Conservation (phyloP, 1,140 invertebrate species). For the Cydia strobilella region DNA sequence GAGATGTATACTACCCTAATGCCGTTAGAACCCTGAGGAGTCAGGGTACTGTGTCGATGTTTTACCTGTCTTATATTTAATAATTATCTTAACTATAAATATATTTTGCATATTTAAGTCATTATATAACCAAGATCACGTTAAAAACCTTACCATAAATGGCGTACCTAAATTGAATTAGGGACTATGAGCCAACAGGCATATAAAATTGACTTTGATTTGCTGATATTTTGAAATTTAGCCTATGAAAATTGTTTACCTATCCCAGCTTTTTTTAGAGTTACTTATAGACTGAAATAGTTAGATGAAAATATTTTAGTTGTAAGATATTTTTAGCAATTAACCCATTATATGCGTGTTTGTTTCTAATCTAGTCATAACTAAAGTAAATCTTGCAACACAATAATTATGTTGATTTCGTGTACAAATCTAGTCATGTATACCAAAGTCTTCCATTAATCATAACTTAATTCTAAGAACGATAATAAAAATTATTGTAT, state of each 20-base stretch:
- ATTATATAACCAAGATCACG: too few species aligned
- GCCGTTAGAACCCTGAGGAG: neutral
- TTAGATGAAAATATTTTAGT: neutral
- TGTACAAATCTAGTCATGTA: neutral
- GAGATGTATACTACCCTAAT: too few species aligned
- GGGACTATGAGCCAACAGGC: too few species aligned
- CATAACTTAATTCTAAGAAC: slow-evolving; percentile 5
- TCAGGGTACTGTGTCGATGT: neutral
- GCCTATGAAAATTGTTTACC: neutral
- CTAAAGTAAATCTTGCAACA: too few species aligned
- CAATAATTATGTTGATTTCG: too few species aligned
- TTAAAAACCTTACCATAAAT: too few species aligned
- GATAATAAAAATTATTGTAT: neutral
- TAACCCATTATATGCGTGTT: neutral
- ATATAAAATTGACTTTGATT: too few species aligned
- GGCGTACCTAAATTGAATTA: too few species aligned
- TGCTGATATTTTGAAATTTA: neutral
- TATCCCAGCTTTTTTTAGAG: neutral
- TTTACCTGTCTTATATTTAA: neutral
- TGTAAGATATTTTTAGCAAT: neutral
- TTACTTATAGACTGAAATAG: neutral
- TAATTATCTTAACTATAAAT: neutral
- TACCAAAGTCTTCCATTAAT: neutral
- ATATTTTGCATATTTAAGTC: too few species aligned
- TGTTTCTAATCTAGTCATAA: too few species aligned